Conservation (phyloP, 1,140 invertebrate species). For the Oryzaephilus surinamensis region DNA sequence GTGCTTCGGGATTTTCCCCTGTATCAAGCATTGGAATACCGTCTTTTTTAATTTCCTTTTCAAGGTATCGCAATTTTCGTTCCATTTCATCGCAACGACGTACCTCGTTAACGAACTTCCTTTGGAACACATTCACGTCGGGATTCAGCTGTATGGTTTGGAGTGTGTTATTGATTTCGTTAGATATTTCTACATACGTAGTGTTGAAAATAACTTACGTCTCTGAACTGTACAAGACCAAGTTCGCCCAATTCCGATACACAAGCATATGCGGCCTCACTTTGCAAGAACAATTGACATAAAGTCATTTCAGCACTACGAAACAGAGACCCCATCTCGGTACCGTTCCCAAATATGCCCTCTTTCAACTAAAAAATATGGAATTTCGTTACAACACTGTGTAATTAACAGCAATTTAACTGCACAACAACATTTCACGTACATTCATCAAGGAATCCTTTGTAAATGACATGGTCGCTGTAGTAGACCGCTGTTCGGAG, state of each 20-base stretch:
- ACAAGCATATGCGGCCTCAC: constrained; percentile 88
- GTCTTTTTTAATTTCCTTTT: constrained; percentile 98
- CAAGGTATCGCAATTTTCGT: constrained; percentile 86
- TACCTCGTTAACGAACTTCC: constrained; percentile 92
- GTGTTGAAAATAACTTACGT: constrained; percentile 58
- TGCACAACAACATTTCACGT: too few species aligned
- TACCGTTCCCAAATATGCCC: background rate
- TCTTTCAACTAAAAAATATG: background rate
- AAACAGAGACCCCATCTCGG: constrained; percentile 65
- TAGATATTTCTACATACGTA: constrained; percentile 3
- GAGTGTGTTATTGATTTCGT: constrained; percentile 4
- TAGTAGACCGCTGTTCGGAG: too few species aligned
- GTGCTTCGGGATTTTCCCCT: constrained; percentile 95
- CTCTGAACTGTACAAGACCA: constrained; percentile 85
- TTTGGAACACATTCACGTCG: constrained; percentile 90
- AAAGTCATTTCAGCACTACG: constrained; percentile 85
- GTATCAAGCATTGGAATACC: constrained; percentile 94
- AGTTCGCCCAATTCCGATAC: constrained; percentile 87
- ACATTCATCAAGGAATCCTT: too few species aligned
- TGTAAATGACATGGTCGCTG: too few species aligned
- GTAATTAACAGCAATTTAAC: background rate
- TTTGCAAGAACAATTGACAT: constrained; percentile 83
- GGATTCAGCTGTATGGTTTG: constrained; percentile 66
- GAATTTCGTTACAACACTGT: background rate
- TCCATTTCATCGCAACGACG: constrained; percentile 94